Evolutionary conservation across 2,888 invertebrate genomes (phyloP), one percentile per base, ranked within the genome.

Genomic region (Coleophora deauratella): DNA sequence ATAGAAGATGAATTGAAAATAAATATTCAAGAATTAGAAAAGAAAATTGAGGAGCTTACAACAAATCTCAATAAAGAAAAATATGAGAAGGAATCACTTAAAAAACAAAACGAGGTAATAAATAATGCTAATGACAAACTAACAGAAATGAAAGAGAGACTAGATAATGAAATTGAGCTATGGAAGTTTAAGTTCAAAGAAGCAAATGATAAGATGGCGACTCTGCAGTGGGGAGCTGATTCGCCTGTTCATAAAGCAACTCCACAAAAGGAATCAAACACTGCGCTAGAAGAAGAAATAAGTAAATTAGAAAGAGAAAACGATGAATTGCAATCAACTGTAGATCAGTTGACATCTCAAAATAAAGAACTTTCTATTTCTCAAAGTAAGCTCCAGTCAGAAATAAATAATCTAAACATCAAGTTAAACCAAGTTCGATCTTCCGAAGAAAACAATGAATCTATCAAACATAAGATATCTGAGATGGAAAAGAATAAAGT

Each of bases 1-100:
- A 92, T 95, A 44, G 92, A 93, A 65, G 93, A 94, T 53, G 95
- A 95, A 71, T 67, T 95, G n/a, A 90, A 90, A 52, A 76, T 77
- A 10, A 93, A 93, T 65, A 79, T 94, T 21, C 73, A 79, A 43
- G 75, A 82, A 35, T 72, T 94, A 38, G 94, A 94, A 57, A 90
- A 89, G 45, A 88, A 87, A 51, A 62, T 92, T 11, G 85, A 84
- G 45, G 91, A 93, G 46, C 61, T 88, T 2, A 82, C 70, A 41
- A 67, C 79, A 14, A 90, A 91, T 40, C 63, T 88, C 33, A 88
- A 87, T 33, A 91, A 89, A 62, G 87, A 90, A 45, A 85, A 84
- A 41, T 64, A 72, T 1, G 95, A 96, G 51, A 94, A 91, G 60
- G 90, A 91, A 39, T 85, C 87, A 36, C 64, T 94, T 2, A 61